phyloP scores from a whole-genome alignment of 2,113 vertebrate species.

The Sceloporus tristichus region DNA sequence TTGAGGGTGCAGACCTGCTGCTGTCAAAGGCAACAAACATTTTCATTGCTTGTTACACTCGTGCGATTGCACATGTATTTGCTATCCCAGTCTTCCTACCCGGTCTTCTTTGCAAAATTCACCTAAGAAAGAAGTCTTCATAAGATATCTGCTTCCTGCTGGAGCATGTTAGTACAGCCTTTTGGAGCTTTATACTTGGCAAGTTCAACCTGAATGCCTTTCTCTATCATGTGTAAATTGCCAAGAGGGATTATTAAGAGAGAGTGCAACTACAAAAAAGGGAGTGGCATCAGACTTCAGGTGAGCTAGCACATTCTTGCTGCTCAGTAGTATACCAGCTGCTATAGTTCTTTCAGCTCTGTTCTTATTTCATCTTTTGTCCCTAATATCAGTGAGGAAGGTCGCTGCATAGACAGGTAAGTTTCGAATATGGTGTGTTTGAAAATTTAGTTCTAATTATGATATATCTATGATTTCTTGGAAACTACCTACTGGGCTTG shows the following conservation, averaged over 20 bases:
- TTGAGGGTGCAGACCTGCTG: not conserved
- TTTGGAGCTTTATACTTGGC: slow-evolving; percentile 67
- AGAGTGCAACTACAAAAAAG: slow-evolving; percentile 55
- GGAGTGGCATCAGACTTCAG: slow-evolving; percentile 68
- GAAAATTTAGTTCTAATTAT: slow-evolving; percentile 10
- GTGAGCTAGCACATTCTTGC: slow-evolving; percentile 50
- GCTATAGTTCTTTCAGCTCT: slow-evolving; percentile 36
- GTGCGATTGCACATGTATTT: not conserved
- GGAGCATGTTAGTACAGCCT: slow-evolving; percentile 64
- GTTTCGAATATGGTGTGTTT: slow-evolving; percentile 32
- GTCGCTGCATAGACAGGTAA: slow-evolving; percentile 72
- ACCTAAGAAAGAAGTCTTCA: slow-evolving; percentile 49
- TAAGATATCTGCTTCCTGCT: slow-evolving; percentile 67
- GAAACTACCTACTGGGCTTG: not conserved
- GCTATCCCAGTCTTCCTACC: not conserved
- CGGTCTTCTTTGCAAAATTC: not conserved
- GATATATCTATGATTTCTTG: not conserved
- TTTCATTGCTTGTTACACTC: not conserved
- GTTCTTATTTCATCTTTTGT: slow-evolving; percentile 29
- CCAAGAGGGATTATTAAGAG: slow-evolving; percentile 64
- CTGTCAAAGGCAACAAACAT: not conserved
- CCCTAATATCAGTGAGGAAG: slow-evolving; percentile 24
- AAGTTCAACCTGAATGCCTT: slow-evolving; percentile 69
- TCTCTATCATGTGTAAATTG: slow-evolving; percentile 53
- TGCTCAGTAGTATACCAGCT: not conserved